Conservation (phyloP, 2,888 invertebrate species). For the Cordylochernes scorpioides region DNA sequence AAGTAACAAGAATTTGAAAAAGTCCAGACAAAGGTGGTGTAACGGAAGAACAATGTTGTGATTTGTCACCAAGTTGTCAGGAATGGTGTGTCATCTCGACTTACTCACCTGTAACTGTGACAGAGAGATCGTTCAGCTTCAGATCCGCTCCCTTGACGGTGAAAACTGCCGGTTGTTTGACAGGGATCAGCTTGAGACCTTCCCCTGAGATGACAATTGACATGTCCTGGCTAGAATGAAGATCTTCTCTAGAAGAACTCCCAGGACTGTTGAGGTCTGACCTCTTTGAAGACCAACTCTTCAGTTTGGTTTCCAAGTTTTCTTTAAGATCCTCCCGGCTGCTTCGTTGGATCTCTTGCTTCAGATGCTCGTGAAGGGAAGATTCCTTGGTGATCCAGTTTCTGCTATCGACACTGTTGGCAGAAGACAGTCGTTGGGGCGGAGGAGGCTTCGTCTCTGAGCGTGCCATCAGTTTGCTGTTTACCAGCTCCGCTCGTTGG, state of each 20-base stretch:
- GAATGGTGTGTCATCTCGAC: too few relatives aligned
- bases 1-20: too few relatives aligned
- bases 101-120: constrained; percentile 27
- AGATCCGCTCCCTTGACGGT: constrained; percentile 26
- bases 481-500: constrained; percentile 9
- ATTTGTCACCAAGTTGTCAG: too few relatives aligned
- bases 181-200: constrained; percentile 32
- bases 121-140: constrained; percentile 25
- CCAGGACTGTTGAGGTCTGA: neutral
- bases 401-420: constrained; percentile 6
- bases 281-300: neutral
- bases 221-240: constrained; percentile 26
- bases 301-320: neutral
- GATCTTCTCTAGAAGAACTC: constrained; percentile 19
- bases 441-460: constrained; percentile 9
- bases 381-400: constrained; percentile 1
- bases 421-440: constrained; percentile 9
- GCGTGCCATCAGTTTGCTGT: constrained; percentile 8
- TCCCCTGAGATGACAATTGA: constrained; percentile 33
- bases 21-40: too few relatives aligned
- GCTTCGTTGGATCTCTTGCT: too few relatives aligned
- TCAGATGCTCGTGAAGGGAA: neutral
- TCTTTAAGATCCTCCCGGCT: neutral
- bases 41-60: too few relatives aligned
- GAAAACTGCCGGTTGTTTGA: constrained; percentile 32